Evolutionary conservation across 2,113 vertebrate species (phyloP).

Genomic region (Monopterus albus): DNA sequence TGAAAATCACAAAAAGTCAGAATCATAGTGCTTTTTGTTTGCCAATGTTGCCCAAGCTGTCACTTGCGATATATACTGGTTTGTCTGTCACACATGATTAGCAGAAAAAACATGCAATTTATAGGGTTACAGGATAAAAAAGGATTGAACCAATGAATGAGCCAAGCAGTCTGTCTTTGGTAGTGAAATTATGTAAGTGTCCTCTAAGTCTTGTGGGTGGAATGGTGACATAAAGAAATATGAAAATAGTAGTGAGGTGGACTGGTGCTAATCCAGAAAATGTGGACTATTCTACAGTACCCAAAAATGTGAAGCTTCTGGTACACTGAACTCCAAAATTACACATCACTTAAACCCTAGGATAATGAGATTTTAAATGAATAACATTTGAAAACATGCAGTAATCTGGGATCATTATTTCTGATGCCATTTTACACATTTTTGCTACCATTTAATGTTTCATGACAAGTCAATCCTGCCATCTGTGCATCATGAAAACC

Average conservation of each 20-base stretch:
- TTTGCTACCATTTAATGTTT: slow-evolving; percentile 50
- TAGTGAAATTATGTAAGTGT: slow-evolving; percentile 26
- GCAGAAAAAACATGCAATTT: slow-evolving; percentile 36
- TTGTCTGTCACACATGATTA: slow-evolving; percentile 29
- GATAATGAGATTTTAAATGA: slow-evolving; percentile 46
- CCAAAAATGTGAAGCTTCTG: slow-evolving; percentile 28
- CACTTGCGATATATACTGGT: slow-evolving; percentile 16
- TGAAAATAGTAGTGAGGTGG: slow-evolving; percentile 20
- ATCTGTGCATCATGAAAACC: slow-evolving; percentile 53
- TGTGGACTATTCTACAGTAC: slow-evolving; percentile 20
- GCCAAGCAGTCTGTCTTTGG: slow-evolving; percentile 7
- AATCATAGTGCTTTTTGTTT: slow-evolving; percentile 9
- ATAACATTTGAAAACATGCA: slow-evolving; percentile 32
- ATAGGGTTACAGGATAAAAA: slow-evolving; percentile 38
- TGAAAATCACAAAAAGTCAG: slow-evolving; percentile 24
- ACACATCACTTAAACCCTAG: slow-evolving; percentile 22
- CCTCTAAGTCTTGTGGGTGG: neutral
- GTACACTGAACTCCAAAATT: slow-evolving; percentile 23
- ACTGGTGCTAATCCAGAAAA: slow-evolving; percentile 44
- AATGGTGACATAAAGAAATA: slow-evolving; percentile 25
- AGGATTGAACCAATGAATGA: slow-evolving; percentile 20
- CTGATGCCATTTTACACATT: slow-evolving; percentile 29
- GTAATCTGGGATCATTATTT: slow-evolving; percentile 52
- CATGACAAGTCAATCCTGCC: slow-evolving; percentile 43
- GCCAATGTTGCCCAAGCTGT: slow-evolving; percentile 22